These are phyloP conservation scores for Nymphicus hollandicus DNA, from an alignment of 2,113 vertebrate genomes.

Conservation along the genomic window DNA sequence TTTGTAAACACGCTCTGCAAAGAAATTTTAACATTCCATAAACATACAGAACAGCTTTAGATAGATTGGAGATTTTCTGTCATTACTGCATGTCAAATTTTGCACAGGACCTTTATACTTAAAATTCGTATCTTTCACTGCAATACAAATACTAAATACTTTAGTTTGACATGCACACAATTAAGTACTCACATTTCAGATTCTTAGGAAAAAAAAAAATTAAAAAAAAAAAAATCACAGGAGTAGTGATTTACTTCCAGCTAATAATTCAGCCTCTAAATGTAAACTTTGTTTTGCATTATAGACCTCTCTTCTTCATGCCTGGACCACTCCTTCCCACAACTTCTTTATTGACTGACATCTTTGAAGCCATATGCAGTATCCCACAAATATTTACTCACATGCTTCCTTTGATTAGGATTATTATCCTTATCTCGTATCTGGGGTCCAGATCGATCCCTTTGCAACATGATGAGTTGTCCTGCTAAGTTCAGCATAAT, in stretches of 20 bases:
- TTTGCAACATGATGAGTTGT: conserved; percentile 97
- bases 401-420: conserved; percentile 90
- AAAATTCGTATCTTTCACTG: background rate
- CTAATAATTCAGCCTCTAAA: background rate
- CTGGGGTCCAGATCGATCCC: conserved; percentile 96
- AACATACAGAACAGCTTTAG: background rate
- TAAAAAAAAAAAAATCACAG: background rate
- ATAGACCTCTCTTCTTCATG: background rate
- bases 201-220: background rate
- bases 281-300: background rate
- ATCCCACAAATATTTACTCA: conserved; percentile 70
- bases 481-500: conserved; percentile 98
- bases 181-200: background rate
- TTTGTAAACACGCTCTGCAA: background rate
- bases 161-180: background rate
- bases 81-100: background rate
- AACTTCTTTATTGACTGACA: background rate
- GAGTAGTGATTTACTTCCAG: background rate
- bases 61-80: background rate
- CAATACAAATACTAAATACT: background rate
- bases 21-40: background rate
- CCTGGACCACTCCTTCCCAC: background rate
- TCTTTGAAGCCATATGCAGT: background rate
- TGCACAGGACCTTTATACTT: background rate
- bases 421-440: conserved; percentile 90